phyloP scores from a whole-genome alignment of 2,797 vertebrate species.

The Taenioides sp. region DNA sequence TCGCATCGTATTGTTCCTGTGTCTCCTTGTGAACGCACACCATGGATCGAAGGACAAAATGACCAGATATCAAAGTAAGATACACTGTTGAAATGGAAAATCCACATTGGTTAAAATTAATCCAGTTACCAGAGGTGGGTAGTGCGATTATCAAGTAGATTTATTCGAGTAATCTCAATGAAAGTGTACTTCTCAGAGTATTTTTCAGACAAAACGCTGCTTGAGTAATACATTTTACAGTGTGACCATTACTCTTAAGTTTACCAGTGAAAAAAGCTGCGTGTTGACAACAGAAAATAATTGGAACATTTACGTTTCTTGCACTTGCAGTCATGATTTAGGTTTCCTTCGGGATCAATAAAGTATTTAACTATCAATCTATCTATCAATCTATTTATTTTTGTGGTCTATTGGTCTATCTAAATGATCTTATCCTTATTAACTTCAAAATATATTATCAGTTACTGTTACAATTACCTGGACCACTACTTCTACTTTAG shows the following conservation, averaged over 20 bases:
- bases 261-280: too few species aligned
- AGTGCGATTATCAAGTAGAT: neutral
- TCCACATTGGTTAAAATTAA: neutral
- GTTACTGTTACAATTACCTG: neutral
- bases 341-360: too few species aligned
- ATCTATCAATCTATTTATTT: too few species aligned
- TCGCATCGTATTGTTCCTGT: conserved; percentile 44
- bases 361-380: too few species aligned
- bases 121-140: neutral
- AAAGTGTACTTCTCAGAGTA: neutral
- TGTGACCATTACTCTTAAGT: too few species aligned
- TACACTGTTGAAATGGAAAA: neutral
- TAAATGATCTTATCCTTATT: too few species aligned
- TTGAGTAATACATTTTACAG: too few species aligned
- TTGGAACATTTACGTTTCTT: too few species aligned
- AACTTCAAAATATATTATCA: too few species aligned
- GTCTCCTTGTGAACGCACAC: conserved; percentile 20
- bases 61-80: neutral
- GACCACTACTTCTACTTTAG: neutral
- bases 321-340: too few species aligned
- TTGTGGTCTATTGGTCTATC: too few species aligned
- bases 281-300: too few species aligned
- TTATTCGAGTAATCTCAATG: neutral
- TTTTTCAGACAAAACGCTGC: neutral
- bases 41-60: neutral